Evolutionary conservation across 2,113 vertebrate genomes (phyloP), one percentile per base, ranked within the genome.

Genomic region (Tricholaema leucomelas): DNA sequence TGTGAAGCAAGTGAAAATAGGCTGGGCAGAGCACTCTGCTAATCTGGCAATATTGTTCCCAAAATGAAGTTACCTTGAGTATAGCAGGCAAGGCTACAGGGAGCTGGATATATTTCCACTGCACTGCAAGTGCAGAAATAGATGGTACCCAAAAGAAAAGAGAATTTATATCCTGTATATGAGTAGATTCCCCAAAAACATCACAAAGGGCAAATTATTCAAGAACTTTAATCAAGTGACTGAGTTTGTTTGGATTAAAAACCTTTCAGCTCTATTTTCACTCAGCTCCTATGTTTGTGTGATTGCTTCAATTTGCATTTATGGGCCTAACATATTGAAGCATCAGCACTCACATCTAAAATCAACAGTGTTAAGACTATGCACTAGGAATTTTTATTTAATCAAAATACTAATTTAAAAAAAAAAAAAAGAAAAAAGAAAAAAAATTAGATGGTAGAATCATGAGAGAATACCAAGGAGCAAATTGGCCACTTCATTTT

Each of bases 301-400:
- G 92, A 94, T 94, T 93, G 80, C 77, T 96, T 93, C 87, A 91
- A 76, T 96, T 94, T 96, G 71, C 90, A 94, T 94, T 96, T 92
- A 83, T 92, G 74, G 79, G 67, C 79, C 92, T 77, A 80, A 83
- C 67, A 73, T 72, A 88, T 30, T 84, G 75, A 95, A 71, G 67
- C n/a, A 88, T 88, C 80, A 90, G 60, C 31, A 42, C 65, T 92
- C 85, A 65, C 23, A 81, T 77, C 85, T 81, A 78, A 88, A 95
- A 72, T 85, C 88, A 90, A 79, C 30, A 50, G 24, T 55, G 50
- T 44, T 82, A 81, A 80, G 76, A 85, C 28, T 82, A 52, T 88
- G 73, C 85, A 67, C 30, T 79, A 89, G 72, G 92, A 95, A 88
- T 88, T 96, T 92, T 87, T 93, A 95, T 94, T 96, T 96, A 90